Evolutionary conservation across 2,888 invertebrate species (phyloP), one percentile per base, ranked within the genome.

Genomic region (Eutolmus rufibarbis): DNA sequence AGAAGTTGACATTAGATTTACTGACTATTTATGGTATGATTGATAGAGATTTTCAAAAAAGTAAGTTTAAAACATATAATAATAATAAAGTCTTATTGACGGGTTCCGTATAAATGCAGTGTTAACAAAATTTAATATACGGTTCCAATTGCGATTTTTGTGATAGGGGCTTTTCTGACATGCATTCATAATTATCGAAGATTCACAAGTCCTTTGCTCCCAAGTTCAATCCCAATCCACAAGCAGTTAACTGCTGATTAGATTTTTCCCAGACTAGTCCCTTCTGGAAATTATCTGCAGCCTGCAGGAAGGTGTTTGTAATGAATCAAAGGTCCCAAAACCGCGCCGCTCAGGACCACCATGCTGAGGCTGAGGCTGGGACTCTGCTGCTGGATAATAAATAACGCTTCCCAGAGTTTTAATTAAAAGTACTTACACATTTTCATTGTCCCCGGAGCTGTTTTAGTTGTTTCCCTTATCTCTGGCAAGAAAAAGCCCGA

Each of bases 351-450:
- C 12, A 28, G 66, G 23, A 2, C 66, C 66, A 2, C 66, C 66
- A 66, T 19, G 51, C 51, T 8, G 19, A 23, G 28, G 28, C 23
- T 23, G 4, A 34, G 34, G 7, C 34, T 34, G 66, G 66, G 9
- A 23, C 3, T 34, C 28, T 19, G 31, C 43, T 85, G n/a, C n/a
- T 46, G 46, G 74, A 43, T 84, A 85, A 85, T 85, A 74, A 85
- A 85, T 85, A 85, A 74, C 40, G 43, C 74, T 74, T 85, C 43
- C 34, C 40, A 23, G 46, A 85, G 85, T 85, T 85, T 85, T 85
- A 85, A 85, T 85, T 85, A 85, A 85, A 85, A 46, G 85, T 85
- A 85, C 74, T 85, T 85, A 74, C 23, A 85, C 43, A 85, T 74
- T 85, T 74, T 74, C 85, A 85, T 85, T 85, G 74, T 85, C 85